A percentile compares a stretch with the other conserved stretches of the same genome.
Conservation (phyloP, 1,140 invertebrate species). For the Drosophila arizonae region DNA sequence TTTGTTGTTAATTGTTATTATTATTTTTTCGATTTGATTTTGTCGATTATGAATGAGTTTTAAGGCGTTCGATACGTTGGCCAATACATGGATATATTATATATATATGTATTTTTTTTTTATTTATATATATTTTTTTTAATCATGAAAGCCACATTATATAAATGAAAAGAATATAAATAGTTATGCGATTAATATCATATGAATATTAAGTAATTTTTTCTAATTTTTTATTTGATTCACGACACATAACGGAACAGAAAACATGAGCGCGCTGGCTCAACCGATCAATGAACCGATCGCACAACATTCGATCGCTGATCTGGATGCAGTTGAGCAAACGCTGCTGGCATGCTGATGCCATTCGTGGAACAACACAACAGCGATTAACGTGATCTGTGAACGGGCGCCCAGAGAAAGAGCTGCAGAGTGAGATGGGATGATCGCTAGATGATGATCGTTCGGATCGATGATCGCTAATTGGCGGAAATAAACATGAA, state of each 20-base stretch:
- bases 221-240: too few relatives aligned
- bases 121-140: conserved; percentile 3
- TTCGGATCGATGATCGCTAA: conserved; percentile 16
- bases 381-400: conserved; percentile 71
- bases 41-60: conserved; percentile 28
- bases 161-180: conserved; percentile 71
- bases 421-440: conserved; percentile 41
- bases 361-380: conserved; percentile 59
- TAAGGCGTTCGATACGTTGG: conserved; percentile 50
- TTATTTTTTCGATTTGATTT: conserved; percentile 31
- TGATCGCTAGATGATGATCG: conserved; percentile 26
- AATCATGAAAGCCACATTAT: conserved; percentile 61
- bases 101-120: conserved; percentile 24
- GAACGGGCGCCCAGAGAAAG: conserved; percentile 33
- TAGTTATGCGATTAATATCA: conserved; percentile 62
- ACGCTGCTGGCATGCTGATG: conserved; percentile 22
- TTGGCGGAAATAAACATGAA: conserved; percentile 22
- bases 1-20: neutral
- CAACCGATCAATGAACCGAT: conserved; percentile 18
- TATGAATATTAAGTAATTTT: conserved; percentile 18
- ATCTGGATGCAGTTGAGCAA: too few relatives aligned
- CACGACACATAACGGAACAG: conserved; percentile 59
- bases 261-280: conserved; percentile 37
- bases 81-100: conserved; percentile 51
- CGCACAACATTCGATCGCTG: neutral